Evolutionary conservation across 2,888 invertebrate genomes (phyloP), one percentile per base, ranked within the genome.

Genomic region (Epsilonema sp.): DNA sequence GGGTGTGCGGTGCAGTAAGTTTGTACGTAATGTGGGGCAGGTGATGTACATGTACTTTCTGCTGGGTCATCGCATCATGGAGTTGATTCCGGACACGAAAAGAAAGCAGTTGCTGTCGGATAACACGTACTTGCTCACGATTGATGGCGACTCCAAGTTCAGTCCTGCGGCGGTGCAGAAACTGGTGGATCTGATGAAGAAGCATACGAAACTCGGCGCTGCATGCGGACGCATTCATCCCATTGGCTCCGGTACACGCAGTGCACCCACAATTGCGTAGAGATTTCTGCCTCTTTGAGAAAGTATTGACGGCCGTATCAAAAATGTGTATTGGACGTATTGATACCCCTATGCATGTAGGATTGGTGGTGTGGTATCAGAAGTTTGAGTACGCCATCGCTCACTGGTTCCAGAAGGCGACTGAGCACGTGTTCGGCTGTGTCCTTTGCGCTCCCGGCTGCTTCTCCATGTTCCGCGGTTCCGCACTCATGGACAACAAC

Each of bases 1-100:
- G n/a, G n/a, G n/a, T n/a, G n/a, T n/a, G n/a, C n/a, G n/a, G n/a
- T n/a, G n/a, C n/a, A n/a, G n/a, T n/a, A n/a, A n/a, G n/a, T n/a
- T n/a, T n/a, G n/a, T n/a, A n/a, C n/a, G n/a, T n/a, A n/a, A n/a
- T n/a, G n/a, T n/a, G n/a, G n/a, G n/a, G n/a, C n/a, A 67, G 63
- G 66, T 68, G 22, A 86, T 86, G 85, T 86, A 86, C 67, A 85
- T 86, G 85, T 86, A 85, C 67, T 86, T 84, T 61, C 72, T 86
- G 54, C 72, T 86, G 36, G 85, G 85, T 0, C 78, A 79, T 62
- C 77, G 78, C 49, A 74, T 82, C 43, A 80, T 80, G 77, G 77
- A 78, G 56, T 63, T 76, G 55, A 68, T 74, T 2, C 70, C 61
- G 40, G 64, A 65, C 48, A 36, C 45, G 71, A 16, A 73, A 74